A percentile compares a stretch with the other conserved stretches of the same genome.
These are phyloP conservation scores for Morpho deidamia DNA, from an alignment of 2,888 invertebrate genomes.

Conservation along the genomic window DNA sequence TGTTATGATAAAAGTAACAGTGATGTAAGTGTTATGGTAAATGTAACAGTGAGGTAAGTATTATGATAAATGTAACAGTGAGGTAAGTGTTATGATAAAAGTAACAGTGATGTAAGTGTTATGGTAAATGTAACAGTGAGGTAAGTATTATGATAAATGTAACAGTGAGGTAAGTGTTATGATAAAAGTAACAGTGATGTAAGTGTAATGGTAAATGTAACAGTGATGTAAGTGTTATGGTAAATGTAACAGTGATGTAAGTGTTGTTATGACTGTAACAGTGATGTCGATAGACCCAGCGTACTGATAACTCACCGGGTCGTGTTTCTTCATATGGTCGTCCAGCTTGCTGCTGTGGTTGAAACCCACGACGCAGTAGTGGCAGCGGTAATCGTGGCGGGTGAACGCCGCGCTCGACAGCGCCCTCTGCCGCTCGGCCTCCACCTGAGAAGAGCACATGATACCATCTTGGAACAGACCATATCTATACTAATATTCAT, in stretches of 20 bases:
- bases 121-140: neutral
- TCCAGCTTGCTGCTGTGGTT: slow-evolving; percentile 53
- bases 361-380: slow-evolving; percentile 51
- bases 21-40: too few relatives aligned
- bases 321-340: slow-evolving; percentile 54
- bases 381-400: slow-evolving; percentile 46
- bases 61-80: too few relatives aligned
- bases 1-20: too few relatives aligned
- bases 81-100: too few relatives aligned
- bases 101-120: neutral
- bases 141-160: neutral
- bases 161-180: neutral
- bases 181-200: neutral
- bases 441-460: slow-evolving; percentile 39
- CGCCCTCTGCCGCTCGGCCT: slow-evolving; percentile 41
- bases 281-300: too few relatives aligned
- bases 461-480: slow-evolving; percentile 49
- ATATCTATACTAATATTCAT: too few relatives aligned
- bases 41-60: too few relatives aligned
- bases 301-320: slow-evolving; percentile 35
- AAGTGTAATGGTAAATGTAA: too few relatives aligned
- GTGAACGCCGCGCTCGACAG: slow-evolving; percentile 37
- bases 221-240: neutral
- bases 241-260: neutral
- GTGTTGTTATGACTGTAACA: neutral